Evolutionary conservation across 2,888 invertebrate genomes (phyloP), one percentile per base, ranked within the genome.

Genomic region (Lepidochrysops patricia): DNA sequence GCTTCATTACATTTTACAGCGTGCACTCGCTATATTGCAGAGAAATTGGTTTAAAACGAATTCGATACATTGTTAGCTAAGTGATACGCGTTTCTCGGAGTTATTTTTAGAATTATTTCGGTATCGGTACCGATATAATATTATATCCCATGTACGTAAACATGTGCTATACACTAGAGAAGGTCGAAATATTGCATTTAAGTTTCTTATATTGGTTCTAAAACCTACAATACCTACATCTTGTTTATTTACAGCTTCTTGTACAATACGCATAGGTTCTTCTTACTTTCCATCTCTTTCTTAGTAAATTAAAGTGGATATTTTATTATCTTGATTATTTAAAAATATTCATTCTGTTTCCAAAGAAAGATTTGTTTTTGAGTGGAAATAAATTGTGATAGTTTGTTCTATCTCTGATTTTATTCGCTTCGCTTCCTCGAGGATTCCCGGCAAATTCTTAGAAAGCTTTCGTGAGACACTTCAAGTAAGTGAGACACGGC

Each of bases 1-100:
- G 7, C 27, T 29, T 13, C 19, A 4, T 23, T 48, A 48, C 48
- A 19, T 48, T 23, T 52, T 52, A 52, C 26, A 52, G 13, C 52
- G n/a, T 26, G 25, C 26, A 50, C 50, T 25, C 7, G 2, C 50
- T 26, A 26, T 26, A 50, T 50, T 26, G 25, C 6, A 13, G 26
- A 13, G n/a, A 15, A 50, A 50, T 50, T 50, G 50, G 25, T 50
- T 50, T 50, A 50, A 26, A 50, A 50, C 25, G 4, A 26, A 49
- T 25, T 1, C 49, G 13, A 50, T 50, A 50, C 50, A 13, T 26
- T 26, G 50, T 50, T 26, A 13, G 37, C 15, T 6, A n/a, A 26
- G 4, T 49, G 48, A 25, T 12, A 4, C 9, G 1, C 2, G 23
- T 15, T 15, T 15, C 19, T 19, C 5, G 13, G 35, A 35, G n/a